Percentiles rank a stretch among this genome's conserved stretches.
phyloP scores from a whole-genome alignment of 2,797 vertebrate genomes.

The Eidolon dupreanum region DNA sequence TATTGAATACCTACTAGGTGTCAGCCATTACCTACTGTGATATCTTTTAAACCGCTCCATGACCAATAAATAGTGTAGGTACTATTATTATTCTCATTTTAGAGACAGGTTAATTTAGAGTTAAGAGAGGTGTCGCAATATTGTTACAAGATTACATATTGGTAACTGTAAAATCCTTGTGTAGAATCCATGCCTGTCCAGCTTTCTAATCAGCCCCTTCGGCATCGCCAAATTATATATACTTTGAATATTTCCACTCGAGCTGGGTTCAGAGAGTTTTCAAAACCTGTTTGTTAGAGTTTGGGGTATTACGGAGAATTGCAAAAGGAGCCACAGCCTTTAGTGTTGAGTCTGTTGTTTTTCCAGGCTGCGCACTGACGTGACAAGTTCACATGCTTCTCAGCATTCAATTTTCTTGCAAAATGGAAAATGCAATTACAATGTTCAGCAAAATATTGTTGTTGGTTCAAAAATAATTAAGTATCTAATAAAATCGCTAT shows the following conservation, averaged over 20 bases:
- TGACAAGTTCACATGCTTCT: slow-evolving; percentile 61
- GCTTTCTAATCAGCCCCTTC: neutral
- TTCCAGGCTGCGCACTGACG: slow-evolving; percentile 41
- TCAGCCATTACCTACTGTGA: neutral
- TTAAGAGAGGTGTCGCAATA: neutral
- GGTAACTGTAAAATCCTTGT: neutral
- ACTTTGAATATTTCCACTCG: neutral
- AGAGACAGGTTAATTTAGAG: neutral
- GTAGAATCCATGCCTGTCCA: neutral
- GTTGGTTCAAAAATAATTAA: slow-evolving; percentile 75
- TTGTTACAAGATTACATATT: neutral
- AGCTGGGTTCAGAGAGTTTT: neutral
- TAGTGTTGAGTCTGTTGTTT: slow-evolving; percentile 39
- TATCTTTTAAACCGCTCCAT: neutral
- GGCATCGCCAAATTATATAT: neutral
- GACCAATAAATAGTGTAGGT: neutral
- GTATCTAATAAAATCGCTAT: slow-evolving; percentile 64
- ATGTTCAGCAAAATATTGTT: slow-evolving; percentile 69
- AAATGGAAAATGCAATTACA: slow-evolving; percentile 72
- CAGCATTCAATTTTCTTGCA: slow-evolving; percentile 66
- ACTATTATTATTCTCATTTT: neutral
- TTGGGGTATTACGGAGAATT: neutral
- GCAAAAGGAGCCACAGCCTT: neutral
- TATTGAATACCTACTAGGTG: neutral
- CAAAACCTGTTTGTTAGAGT: neutral